Conservation (phyloP, 1,140 invertebrate genomes). For the Yoshiicerus persimilis region DNA sequence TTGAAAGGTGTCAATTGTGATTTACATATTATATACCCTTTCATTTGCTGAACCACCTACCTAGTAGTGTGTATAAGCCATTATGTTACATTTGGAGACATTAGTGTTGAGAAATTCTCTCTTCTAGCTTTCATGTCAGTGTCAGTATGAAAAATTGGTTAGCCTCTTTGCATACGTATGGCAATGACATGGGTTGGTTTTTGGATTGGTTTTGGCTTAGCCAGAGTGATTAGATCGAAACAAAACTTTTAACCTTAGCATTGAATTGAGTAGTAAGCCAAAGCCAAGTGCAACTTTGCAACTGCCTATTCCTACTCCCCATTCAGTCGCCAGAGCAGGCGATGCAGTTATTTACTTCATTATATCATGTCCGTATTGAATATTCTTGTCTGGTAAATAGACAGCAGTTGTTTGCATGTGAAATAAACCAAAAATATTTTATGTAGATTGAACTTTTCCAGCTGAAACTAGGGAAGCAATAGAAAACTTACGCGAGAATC, state of each 20-base stretch:
- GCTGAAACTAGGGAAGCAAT: background rate
- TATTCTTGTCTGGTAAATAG: background rate
- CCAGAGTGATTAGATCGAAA: background rate
- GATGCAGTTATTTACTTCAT: background rate
- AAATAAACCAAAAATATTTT: background rate
- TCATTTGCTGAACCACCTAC: background rate
- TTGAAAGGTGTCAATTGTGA: background rate
- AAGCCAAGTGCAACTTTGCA: background rate
- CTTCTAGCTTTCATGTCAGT: background rate
- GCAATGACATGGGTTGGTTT: background rate
- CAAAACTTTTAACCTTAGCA: background rate
- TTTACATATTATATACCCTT: too few relatives aligned
- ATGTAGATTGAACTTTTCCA: background rate
- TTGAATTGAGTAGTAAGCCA: background rate
- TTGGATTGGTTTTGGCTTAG: background rate
- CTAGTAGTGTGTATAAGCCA: background rate
- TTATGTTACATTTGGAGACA: background rate
- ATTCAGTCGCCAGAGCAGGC: background rate
- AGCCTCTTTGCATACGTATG: background rate
- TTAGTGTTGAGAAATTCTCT: background rate
- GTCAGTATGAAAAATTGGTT: conserved; percentile 2
- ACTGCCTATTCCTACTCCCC: background rate
- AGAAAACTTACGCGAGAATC: background rate
- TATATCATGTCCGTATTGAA: background rate
- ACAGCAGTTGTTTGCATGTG: conserved; percentile 7